Percentiles rank a stretch among this genome's conserved stretches.
Evolutionary conservation across 2,797 vertebrate genomes (phyloP).

Genomic region (Artibeus jamaicensis): DNA sequence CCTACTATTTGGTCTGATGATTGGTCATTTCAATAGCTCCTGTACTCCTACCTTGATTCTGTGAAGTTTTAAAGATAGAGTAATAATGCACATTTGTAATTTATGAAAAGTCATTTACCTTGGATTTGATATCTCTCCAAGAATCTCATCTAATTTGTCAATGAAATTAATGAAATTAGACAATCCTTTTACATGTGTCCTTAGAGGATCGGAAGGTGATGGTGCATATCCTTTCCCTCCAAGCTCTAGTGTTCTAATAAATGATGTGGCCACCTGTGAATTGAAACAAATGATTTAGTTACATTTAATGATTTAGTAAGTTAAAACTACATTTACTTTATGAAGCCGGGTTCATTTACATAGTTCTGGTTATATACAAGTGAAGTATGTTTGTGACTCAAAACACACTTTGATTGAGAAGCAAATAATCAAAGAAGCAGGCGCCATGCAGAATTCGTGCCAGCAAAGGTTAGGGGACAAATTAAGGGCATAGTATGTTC

Average conservation of each 20-base stretch:
- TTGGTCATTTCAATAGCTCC: constrained; percentile 1
- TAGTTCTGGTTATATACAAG: neutral
- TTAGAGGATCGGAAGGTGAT: constrained; percentile 89
- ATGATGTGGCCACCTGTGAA: constrained; percentile 91
- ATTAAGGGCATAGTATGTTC: neutral
- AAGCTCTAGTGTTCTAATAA: constrained; percentile 92
- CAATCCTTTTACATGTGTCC: constrained; percentile 91
- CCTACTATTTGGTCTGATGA: neutral
- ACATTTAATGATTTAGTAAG: neutral
- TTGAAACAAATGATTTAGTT: constrained; percentile 46
- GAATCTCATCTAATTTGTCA: constrained; percentile 92
- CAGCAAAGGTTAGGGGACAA: neutral
- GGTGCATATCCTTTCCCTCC: constrained; percentile 94
- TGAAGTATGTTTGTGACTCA: neutral
- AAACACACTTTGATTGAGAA: neutral
- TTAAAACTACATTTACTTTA: neutral
- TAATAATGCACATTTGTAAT: constrained; percentile 22
- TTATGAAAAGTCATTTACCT: constrained; percentile 86
- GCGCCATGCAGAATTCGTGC: neutral
- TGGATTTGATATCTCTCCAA: constrained; percentile 91
- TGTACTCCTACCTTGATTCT: neutral
- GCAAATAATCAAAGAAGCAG: neutral
- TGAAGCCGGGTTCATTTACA: neutral
- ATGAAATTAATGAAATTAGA: constrained; percentile 91
- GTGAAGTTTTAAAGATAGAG: neutral